Evolutionary conservation across 2,113 vertebrate genomes (phyloP).

Genomic region (Crocuta crocuta): DNA sequence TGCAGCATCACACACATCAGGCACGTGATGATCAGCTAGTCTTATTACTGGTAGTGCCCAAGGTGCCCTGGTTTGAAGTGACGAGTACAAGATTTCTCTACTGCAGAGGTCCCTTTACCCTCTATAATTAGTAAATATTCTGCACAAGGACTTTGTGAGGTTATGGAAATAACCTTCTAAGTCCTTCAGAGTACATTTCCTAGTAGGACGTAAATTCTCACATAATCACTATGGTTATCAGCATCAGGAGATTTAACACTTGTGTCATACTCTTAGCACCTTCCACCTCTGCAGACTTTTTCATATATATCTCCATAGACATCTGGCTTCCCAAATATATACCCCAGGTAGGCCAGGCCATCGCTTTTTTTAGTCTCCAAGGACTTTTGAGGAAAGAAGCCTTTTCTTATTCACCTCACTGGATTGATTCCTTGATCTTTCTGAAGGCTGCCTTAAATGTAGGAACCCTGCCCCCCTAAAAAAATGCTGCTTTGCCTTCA

Average conservation of each 20-base stretch:
- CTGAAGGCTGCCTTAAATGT: background rate
- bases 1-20: too few relatives aligned
- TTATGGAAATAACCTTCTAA: background rate
- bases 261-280: too few relatives aligned
- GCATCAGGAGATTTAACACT: background rate
- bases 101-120: background rate
- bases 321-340: background rate
- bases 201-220: background rate
- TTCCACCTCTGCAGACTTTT: background rate
- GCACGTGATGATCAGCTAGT: background rate
- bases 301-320: background rate
- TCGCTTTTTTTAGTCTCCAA: background rate
- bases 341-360: background rate
- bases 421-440: background rate
- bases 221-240: too few relatives aligned
- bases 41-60: background rate
- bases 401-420: background rate
- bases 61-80: background rate
- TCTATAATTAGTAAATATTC: background rate
- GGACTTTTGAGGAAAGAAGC: slow-evolving; percentile 9
- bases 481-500: background rate
- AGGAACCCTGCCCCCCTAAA: background rate
- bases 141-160: background rate
- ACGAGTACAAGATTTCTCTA: background rate
- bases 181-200: background rate